Percentiles rank a stretch among this genome's conserved stretches.
Conservation (phyloP, 2,797 vertebrate genomes). For the Enoplosus armatus region DNA sequence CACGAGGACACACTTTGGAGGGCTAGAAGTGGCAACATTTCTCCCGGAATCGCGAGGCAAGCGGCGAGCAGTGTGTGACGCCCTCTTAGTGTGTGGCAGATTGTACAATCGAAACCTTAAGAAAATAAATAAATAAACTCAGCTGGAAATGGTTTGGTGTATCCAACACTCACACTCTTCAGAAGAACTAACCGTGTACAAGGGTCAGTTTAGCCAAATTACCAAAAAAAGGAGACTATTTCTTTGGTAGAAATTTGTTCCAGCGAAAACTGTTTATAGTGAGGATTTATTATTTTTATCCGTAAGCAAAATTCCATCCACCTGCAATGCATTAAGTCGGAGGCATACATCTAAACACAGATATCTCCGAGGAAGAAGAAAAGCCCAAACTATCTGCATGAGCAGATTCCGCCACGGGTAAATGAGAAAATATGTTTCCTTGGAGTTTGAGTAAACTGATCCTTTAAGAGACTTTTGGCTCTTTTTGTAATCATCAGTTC, state of each 20-base stretch:
- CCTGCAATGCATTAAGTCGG: too few relatives aligned
- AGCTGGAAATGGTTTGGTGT: not conserved
- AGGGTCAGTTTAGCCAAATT: not conserved
- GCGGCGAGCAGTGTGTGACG: not conserved
- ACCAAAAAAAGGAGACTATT: not conserved
- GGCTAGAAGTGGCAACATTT: not conserved
- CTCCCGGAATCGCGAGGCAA: not conserved
- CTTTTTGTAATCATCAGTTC: not conserved
- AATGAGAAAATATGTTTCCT: not conserved
- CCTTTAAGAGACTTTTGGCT: not conserved
- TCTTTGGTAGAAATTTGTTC: too few relatives aligned
- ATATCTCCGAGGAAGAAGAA: too few relatives aligned
- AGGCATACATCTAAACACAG: not conserved
- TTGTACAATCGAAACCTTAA: not conserved
- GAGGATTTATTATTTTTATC: not conserved
- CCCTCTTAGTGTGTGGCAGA: not conserved
- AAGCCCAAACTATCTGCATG: not conserved
- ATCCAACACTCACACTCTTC: not conserved
- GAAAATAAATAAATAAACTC: not conserved
- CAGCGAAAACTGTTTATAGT: not conserved
- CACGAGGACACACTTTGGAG: not conserved
- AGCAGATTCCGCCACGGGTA: too few relatives aligned
- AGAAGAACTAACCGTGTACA: not conserved
- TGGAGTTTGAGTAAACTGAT: not conserved
- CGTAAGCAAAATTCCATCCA: not conserved